Base-by-base conservation (phyloP, 2,113 vertebrate species). In the Parus major region DNA sequence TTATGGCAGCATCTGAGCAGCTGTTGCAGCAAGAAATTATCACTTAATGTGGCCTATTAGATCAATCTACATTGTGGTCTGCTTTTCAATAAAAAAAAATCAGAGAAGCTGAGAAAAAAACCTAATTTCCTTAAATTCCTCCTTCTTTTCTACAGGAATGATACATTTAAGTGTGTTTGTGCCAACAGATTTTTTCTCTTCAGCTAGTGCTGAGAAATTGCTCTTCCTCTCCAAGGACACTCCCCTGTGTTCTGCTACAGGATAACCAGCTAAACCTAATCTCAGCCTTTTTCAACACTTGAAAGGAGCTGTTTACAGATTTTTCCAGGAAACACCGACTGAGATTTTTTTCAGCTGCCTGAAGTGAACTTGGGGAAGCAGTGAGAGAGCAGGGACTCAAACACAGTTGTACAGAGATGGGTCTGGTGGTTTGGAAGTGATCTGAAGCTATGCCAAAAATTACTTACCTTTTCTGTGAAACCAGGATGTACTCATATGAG, bases 271-370 rank as follows among this genome's bases (percentile, higher is more conserved):
- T 85, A 36, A 71, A 68, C 25, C 52, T 82, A 19, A 87, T 69
- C 52, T 89, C 65, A 79, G 42, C 35, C 65, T 85, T 71, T 65
- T 80, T 95, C 64, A 73, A 6, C 29, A 27, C 70, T 60, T 79
- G n/a, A 68, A 84, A 92, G 36, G n/a, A 82, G 11, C 69, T 1
- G 1, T 89, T 72, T 79, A 68, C 44, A 71, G 73, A 56, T 5
- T 75, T 57, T 71, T 87, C 69, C 66, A 89, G 70, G 70, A 60
- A 91, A 75, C 15, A 21, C 0, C 3, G 49, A 21, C 5, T 83
- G 42, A 75, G 56, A 47, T 76, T 92, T 77, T 92, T 92, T 95
- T 97, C 49, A 82, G 28, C n/a, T 95, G 57, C 53, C 31, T 42
- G 42, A 65, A 50, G 57, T 85, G 81, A 89, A 84, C 23, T 21